Evolutionary conservation across 2,797 vertebrate species (phyloP).

Genomic region (Buphagus erythrorhynchus): DNA sequence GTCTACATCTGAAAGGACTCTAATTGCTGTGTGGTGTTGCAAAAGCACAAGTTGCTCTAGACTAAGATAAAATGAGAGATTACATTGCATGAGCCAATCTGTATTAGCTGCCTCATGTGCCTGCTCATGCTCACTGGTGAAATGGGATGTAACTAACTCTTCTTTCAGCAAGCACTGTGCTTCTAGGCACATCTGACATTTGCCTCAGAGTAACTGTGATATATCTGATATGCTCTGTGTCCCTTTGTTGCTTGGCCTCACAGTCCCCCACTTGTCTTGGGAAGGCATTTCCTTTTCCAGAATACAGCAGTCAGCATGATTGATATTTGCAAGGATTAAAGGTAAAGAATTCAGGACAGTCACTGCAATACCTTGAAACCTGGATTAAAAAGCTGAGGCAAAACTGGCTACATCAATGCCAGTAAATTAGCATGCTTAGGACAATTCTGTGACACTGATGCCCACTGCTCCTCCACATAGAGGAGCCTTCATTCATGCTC

Average conservation of each 20-base stretch:
- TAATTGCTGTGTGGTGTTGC: neutral
- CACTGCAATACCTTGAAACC: neutral
- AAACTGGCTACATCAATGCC: neutral
- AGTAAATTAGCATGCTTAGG: neutral
- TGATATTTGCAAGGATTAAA: neutral
- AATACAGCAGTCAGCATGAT: neutral
- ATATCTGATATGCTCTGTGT: neutral
- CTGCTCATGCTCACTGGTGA: neutral
- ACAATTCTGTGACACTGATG: neutral
- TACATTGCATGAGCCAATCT: neutral
- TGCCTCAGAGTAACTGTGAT: neutral
- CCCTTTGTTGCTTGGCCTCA: neutral
- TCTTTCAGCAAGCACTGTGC: neutral
- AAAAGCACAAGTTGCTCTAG: neutral
- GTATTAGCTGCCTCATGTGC: neutral
- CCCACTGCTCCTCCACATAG: neutral
- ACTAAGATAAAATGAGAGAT: neutral
- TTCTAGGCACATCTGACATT: conserved; percentile 25
- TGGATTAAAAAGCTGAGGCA: neutral
- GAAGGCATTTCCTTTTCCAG: neutral
- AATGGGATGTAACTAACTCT: neutral
- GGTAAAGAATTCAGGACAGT: neutral
- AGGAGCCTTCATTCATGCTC: neutral
- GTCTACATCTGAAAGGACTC: neutral
- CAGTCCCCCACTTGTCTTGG: neutral